A percentile compares a stretch with the other conserved stretches of the same genome.
These are phyloP conservation scores for Temnothorax nylanderi DNA, from an alignment of 1,140 invertebrate genomes.

Conservation along the genomic window DNA sequence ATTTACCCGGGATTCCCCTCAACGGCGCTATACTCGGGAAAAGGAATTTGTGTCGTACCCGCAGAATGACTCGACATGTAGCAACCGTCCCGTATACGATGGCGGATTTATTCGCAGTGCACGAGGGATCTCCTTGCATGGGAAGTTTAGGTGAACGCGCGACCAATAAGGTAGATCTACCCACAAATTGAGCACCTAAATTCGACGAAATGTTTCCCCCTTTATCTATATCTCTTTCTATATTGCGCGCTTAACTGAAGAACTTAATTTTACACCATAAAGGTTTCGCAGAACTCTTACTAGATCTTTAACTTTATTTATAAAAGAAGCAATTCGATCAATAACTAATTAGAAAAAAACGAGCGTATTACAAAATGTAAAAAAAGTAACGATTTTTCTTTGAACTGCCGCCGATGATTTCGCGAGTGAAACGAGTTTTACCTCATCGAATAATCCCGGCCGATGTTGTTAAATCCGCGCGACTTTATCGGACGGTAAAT, in stretches of 20 bases:
- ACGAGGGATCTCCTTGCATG: slow-evolving; percentile 31
- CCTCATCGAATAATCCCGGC: slow-evolving; percentile 18
- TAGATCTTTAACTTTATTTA: not conserved
- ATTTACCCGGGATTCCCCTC: slow-evolving; percentile 44
- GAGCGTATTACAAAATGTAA: not conserved
- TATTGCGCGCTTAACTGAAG: not conserved
- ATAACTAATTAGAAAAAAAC: not conserved
- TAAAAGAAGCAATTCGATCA: not conserved
- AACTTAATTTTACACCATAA: slow-evolving; percentile 2
- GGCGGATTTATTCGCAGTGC: slow-evolving; percentile 46
- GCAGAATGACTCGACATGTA: slow-evolving; percentile 41
- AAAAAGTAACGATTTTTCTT: not conserved
- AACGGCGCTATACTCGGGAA: slow-evolving; percentile 37
- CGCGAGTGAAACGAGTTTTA: slow-evolving; percentile 4
- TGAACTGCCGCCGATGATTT: not conserved
- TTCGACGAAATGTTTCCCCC: slow-evolving; percentile 1
- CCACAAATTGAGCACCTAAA: slow-evolving; percentile 48
- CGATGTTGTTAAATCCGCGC: slow-evolving; percentile 52
- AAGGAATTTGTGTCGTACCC: slow-evolving; percentile 48
- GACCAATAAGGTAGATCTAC: slow-evolving; percentile 40
- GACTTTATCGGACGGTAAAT: slow-evolving; percentile 54
- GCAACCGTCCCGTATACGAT: slow-evolving; percentile 51
- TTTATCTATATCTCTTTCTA: not conserved
- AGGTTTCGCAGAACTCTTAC: not conserved
- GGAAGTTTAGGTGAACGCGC: slow-evolving; percentile 36